Conservation (phyloP, 2,888 invertebrate species). For the Drosophila subsilvestris region DNA sequence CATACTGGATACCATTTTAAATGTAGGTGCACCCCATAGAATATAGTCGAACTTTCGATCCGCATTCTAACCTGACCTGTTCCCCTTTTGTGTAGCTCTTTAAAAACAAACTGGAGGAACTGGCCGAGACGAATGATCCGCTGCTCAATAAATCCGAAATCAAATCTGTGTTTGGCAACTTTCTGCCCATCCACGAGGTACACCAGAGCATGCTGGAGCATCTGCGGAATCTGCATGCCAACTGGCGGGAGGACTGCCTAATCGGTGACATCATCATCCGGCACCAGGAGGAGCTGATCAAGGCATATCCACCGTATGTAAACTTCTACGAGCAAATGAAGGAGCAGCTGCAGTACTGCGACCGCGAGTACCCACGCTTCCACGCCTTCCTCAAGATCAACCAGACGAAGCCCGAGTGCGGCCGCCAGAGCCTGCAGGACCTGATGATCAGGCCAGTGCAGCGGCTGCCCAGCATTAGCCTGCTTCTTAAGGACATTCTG, state of each 20-base stretch:
- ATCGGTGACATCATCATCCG: conserved; percentile 95
- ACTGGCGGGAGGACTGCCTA: conserved; percentile 94
- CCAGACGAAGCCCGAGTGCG: conserved; percentile 97
- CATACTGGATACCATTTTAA: conserved; percentile 96
- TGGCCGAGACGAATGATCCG: conserved; percentile 90
- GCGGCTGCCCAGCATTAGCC: conserved; percentile 97
- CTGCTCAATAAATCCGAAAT: conserved; percentile 95
- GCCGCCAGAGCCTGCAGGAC: conserved; percentile 97
- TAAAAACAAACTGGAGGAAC: conserved; percentile 95
- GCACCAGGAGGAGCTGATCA: conserved; percentile 94
- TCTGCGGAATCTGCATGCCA: conserved; percentile 83
- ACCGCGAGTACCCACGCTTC: conserved; percentile 96
- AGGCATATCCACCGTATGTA: conserved; percentile 98
- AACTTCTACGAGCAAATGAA: conserved; percentile 99
- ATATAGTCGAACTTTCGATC: background rate
- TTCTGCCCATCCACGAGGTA: conserved; percentile 96
- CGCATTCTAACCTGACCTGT: background rate
- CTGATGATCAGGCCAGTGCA: conserved; percentile 99
- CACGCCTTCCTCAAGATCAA: conserved; percentile 99
- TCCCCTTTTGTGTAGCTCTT: conserved; percentile 88
- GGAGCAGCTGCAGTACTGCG: conserved; percentile 95
- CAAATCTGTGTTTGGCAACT: conserved; percentile 97
- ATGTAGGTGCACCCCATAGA: conserved; percentile 86
- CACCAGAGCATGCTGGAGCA: conserved; percentile 91
- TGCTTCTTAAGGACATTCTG: conserved; percentile 96